These are phyloP conservation scores for Brachypodius melanocephalos DNA, from an alignment of 2,113 vertebrate species.

Conservation along the genomic window DNA sequence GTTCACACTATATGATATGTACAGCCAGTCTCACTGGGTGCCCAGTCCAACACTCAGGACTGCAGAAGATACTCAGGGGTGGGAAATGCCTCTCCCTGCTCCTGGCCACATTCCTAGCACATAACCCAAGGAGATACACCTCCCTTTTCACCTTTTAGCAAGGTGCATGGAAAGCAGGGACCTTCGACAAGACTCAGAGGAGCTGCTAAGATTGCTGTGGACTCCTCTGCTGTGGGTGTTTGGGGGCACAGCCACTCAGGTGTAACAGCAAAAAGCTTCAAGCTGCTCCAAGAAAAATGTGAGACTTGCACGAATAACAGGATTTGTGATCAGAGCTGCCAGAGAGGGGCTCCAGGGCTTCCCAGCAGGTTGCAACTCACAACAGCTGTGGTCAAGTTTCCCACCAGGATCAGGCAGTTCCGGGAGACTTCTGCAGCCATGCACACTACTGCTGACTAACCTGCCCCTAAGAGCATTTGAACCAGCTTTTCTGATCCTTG, in stretches of 20 bases:
- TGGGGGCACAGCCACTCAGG: background rate
- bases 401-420: background rate
- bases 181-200: background rate
- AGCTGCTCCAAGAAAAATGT: background rate
- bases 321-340: background rate
- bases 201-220: background rate
- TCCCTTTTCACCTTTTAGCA: background rate
- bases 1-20: background rate
- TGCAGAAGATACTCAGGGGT: background rate
- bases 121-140: background rate
- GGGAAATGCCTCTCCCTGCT: background rate
- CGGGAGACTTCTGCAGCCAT: background rate
- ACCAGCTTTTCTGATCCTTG: background rate
- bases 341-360: background rate
- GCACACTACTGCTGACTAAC: background rate
- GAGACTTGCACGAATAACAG: background rate
- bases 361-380: accelerated
- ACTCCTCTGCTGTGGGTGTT: background rate
- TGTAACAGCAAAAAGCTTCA: background rate
- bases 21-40: background rate
- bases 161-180: accelerated
- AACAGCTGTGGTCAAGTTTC: background rate
- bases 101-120: background rate
- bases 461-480: background rate
- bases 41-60: background rate